Base-by-base conservation (phyloP, 2,888 invertebrate genomes). In the Epirrhoe tristata region DNA sequence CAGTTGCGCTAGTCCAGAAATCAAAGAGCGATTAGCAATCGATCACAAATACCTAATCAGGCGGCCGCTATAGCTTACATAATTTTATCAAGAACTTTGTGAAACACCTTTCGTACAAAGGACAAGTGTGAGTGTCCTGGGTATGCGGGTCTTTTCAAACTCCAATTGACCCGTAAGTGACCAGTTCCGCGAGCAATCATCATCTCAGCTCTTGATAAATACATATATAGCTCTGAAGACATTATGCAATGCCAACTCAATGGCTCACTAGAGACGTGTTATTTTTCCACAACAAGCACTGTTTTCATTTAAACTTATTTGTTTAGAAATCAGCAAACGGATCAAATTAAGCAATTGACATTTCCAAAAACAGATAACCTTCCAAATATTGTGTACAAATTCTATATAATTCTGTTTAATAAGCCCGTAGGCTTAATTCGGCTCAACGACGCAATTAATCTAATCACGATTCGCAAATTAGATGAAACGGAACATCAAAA, bases 81-180 rank as follows among this genome's bases (percentile, higher is more conserved):
- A 43, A 43, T 43, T 10, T 43, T 12, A 12, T 43, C 5, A 43
- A 56, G 24, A 6, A 48, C 32, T 57, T 57, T 52, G 24, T 54
- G 39, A 10, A 24, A 50, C 54, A 55, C 58, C 50, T 55, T 24
- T 36, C 7, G 36, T 61, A 39, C 36, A 52, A 34, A 34, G 52
- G 7, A 16, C 6, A 48, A 52, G 51, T 36, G 46, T 57, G 57
- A 56, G 50, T 34, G 48, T 34, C 32, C 55, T 62, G 64, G 61
- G 55, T 14, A 62, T 68, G 66, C 72, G 74, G 72, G 74, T 66
- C 55, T 69, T 66, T 63, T 59, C 66, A 50, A 66, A 61, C 63
- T 70, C 36, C 70, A 74, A 74, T 72, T 72, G 59, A 52, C 53
- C 58, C 51, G 6, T 68, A 68, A 69, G 71, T 72, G 69, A 24